Evolutionary conservation across 2,113 vertebrate genomes (phyloP), one percentile per base, ranked within the genome.

Genomic region (Gila orcuttii): DNA sequence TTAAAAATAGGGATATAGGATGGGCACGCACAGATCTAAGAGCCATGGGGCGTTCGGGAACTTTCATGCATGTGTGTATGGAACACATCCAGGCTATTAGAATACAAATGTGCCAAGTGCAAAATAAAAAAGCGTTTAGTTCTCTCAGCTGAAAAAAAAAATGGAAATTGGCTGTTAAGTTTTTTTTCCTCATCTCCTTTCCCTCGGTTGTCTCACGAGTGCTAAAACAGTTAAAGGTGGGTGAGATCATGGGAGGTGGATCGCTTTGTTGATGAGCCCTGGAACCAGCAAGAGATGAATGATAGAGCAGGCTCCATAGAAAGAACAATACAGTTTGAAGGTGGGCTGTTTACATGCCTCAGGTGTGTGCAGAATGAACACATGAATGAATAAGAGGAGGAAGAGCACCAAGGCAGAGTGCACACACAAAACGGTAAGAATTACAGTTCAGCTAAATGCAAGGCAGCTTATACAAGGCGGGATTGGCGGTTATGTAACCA

Each of bases 31-130:
- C 4, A 21, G 50, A 33, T 78, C 10, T 36, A 12, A 57, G 31
- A 78, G 52, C 76, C 52, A 23, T 39, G 21, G 19, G 50, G 55
- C 6, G 0, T 79, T 79, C 33, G 3, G 50, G 57, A 79, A 62
- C 13, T 6, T 62, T 19, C 57, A 42, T 62, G 78, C 57, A 25
- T 62, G 76, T 62, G 76, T 59, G 76, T n/a, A 79, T 79, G 76
- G 76, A 79, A 59, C 31, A 81, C 42, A 81, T 81, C 79, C 59
- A 64, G 9, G 59, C n/a, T 81, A 81, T 81, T 81, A 81, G 59
- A 64, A 81, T 47, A 81, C n/a, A 31, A 81, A 81, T 45, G 59
- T 28, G 25, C 36, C 59, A 31, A 64, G 79, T 66, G 59, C 9
- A 81, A 81, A 66, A 81, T 47, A 80, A 64, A 64, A 64, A 45